A percentile compares a stretch with the other conserved stretches of the same genome.
phyloP scores from a whole-genome alignment of 2,888 invertebrate genomes.

The Anoplius nigerrimus region DNA sequence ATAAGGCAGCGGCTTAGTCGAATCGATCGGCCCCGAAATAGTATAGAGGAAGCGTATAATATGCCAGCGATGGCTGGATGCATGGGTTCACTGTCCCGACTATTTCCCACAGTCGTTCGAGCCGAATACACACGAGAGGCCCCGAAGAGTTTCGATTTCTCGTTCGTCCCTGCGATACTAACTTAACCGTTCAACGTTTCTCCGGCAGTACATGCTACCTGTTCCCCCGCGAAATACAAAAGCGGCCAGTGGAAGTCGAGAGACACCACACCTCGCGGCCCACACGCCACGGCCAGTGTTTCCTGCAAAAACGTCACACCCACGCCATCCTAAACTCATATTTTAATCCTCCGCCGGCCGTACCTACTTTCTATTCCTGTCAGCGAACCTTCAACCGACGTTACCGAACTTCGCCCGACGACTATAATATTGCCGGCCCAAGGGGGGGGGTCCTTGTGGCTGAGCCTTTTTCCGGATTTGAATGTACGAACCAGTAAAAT shows the following conservation, averaged over 20 bases:
- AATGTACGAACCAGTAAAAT: constrained; percentile 46
- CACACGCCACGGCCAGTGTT: too few relatives aligned
- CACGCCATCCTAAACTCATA: too few relatives aligned
- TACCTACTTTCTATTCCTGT: too few relatives aligned
- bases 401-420: too few relatives aligned
- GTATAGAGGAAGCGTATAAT: constrained; percentile 17
- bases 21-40: constrained; percentile 44
- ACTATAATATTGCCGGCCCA: too few relatives aligned
- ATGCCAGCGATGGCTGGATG: constrained; percentile 23
- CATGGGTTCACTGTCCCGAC: constrained; percentile 39
- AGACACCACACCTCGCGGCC: too few relatives aligned
- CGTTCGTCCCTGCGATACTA: background rate
- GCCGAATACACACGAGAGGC: constrained; percentile 11
- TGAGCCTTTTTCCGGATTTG: constrained; percentile 26
- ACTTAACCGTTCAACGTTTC: background rate
- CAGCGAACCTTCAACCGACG: too few relatives aligned
- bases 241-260: too few relatives aligned
- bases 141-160: constrained; percentile 3
- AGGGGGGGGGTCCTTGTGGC: constrained; percentile 15
- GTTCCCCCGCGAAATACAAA: too few relatives aligned
- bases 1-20: constrained; percentile 17
- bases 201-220: too few relatives aligned
- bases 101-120: constrained; percentile 16
- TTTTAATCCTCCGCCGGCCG: too few relatives aligned
- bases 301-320: too few relatives aligned